Percentiles rank a stretch among this genome's conserved stretches.
Evolutionary conservation across 2,888 invertebrate species (phyloP).

Genomic region (Drosophila borborema): DNA sequence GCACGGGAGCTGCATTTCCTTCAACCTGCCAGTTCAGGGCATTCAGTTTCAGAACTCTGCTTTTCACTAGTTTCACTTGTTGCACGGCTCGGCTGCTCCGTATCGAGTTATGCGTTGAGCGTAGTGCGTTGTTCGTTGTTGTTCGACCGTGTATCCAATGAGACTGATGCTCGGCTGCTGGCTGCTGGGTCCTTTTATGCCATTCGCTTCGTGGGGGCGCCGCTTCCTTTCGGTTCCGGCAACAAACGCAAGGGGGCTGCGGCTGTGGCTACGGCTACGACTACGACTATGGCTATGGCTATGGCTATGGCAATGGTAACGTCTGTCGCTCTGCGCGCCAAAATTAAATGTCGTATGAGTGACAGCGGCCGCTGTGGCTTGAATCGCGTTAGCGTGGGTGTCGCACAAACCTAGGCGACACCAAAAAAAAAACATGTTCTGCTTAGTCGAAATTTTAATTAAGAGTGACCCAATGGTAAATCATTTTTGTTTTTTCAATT

Average conservation of each 20-base stretch:
- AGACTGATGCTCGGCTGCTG: conserved; percentile 56
- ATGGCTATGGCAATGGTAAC: not conserved
- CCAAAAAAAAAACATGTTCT: conserved; percentile 9
- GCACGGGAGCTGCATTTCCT: conserved; percentile 1
- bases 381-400: conserved; percentile 11
- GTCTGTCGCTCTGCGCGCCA: conserved; percentile 50
- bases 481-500: conserved; percentile 6
- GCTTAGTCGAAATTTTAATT: conserved; percentile 41
- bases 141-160: conserved; percentile 29
- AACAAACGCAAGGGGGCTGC: conserved; percentile 12
- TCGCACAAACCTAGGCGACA: conserved; percentile 3
- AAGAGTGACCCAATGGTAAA: conserved; percentile 24
- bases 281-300: not conserved
- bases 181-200: conserved; percentile 60
- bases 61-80: conserved; percentile 40
- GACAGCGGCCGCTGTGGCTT: conserved; percentile 36
- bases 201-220: conserved; percentile 48
- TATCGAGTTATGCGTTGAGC: not conserved
- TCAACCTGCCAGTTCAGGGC: not conserved
- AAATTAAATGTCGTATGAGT: conserved; percentile 67
- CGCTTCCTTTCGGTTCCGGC: conserved; percentile 53
- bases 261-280: conserved; percentile 4
- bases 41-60: conserved; percentile 20
- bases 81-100: conserved; percentile 17
- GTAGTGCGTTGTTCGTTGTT: conserved; percentile 24